Conservation (phyloP, 2,113 vertebrate species). For the Lichenostomus cassidix region DNA sequence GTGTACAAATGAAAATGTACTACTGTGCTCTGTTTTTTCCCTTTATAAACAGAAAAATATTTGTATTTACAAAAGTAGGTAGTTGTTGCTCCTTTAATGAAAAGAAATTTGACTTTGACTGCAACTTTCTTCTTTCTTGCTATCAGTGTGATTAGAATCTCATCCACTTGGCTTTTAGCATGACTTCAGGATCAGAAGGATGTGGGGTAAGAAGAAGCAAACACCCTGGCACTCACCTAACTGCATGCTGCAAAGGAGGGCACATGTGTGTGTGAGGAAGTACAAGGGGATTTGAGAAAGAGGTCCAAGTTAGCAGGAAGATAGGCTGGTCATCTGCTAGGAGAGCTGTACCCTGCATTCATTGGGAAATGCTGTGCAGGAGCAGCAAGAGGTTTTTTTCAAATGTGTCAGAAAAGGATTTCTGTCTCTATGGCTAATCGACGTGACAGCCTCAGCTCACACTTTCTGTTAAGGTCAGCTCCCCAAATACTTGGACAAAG, state of each 20-base stretch:
- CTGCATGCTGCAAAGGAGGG: neutral
- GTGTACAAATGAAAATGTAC: neutral
- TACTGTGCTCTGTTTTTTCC: neutral
- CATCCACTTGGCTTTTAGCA: neutral
- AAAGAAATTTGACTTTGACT: neutral
- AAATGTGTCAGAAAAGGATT: neutral
- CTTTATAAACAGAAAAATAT: neutral
- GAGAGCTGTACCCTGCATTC: neutral
- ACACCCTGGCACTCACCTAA: neutral
- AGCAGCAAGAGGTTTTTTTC: neutral
- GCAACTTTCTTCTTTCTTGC: neutral
- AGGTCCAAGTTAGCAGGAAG: neutral
- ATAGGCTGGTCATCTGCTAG: neutral
- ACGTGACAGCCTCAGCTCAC: neutral
- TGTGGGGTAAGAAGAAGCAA: neutral
- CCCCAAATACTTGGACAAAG: neutral
- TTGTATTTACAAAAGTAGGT: neutral
- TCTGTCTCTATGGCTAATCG: neutral
- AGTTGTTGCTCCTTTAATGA: neutral
- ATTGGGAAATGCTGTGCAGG: neutral
- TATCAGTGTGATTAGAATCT: neutral
- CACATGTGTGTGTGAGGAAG: neutral
- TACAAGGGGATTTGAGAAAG: neutral
- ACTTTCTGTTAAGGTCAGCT: constrained; percentile 29
- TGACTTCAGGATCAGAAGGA: neutral